A percentile compares a stretch with the other conserved stretches of the same genome.
Evolutionary conservation across 2,888 invertebrate species (phyloP).

Genomic region (Candidula unifasciata): DNA sequence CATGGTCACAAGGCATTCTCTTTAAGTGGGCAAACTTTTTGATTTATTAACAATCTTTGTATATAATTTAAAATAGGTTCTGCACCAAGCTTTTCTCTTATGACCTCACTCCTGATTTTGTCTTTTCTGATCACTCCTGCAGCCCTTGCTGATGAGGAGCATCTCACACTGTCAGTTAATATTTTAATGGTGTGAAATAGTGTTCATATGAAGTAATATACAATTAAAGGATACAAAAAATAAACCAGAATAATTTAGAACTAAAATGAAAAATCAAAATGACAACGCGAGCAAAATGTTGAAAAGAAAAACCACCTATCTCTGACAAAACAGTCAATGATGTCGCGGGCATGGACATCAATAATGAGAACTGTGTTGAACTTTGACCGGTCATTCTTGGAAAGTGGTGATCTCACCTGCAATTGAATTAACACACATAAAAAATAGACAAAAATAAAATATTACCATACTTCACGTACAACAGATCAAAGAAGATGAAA

Average conservation of each 20-base stretch:
- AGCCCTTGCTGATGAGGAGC: no score
- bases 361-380: slow-evolving; percentile 92
- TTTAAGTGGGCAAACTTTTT: no score
- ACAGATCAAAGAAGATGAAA: not conserved
- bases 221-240: not conserved
- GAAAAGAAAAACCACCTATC: slow-evolving; percentile 75
- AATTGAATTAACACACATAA: not conserved
- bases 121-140: no score
- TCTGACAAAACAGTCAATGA: slow-evolving; percentile 85
- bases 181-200: no score
- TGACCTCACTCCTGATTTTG: no score
- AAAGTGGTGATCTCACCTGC: slow-evolving; percentile 84
- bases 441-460: not conserved
- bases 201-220: not conserved
- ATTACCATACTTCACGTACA: not conserved
- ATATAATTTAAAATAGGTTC: no score
- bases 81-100: no score
- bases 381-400: slow-evolving; percentile 89
- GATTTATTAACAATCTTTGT: no score
- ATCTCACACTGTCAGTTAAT: no score
- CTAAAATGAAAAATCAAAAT: not conserved
- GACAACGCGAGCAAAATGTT: not conserved
- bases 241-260: no score
- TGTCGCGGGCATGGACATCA: slow-evolving; percentile 94
- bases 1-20: no score